These are phyloP conservation scores for Troilus luridus DNA, from an alignment of 2,888 invertebrate genomes.

Conservation along the genomic window DNA sequence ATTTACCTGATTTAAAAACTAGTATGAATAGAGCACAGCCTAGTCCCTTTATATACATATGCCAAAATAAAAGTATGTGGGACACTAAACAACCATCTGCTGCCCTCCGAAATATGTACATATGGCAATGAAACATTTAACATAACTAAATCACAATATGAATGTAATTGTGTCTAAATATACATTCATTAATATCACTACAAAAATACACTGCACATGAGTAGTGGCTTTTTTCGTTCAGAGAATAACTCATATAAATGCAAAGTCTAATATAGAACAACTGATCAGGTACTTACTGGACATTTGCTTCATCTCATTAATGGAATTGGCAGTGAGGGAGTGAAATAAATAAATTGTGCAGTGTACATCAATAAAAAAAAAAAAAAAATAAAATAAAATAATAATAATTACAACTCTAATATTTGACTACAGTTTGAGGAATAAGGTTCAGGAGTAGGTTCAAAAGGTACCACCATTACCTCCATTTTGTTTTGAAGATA, in stretches of 20 bases:
- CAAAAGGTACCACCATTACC: slow-evolving; percentile 18
- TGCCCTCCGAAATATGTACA: slow-evolving; percentile 56
- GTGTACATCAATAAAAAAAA: slow-evolving; percentile 50
- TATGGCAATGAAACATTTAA: slow-evolving; percentile 49
- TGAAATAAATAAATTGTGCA: slow-evolving; percentile 56
- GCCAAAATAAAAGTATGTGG: slow-evolving; percentile 32
- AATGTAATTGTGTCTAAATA: slow-evolving; percentile 52
- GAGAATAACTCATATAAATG: slow-evolving; percentile 47
- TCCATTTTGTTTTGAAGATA: slow-evolving; percentile 53
- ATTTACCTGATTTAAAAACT: slow-evolving; percentile 53
- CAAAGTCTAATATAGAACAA: slow-evolving; percentile 19
- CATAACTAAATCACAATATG: slow-evolving; percentile 56
- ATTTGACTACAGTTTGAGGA: slow-evolving; percentile 35
- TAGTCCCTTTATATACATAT: slow-evolving; percentile 59
- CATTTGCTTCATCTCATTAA: slow-evolving; percentile 8
- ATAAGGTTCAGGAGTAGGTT: neutral
- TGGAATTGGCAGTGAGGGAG: slow-evolving; percentile 46
- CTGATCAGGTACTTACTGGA: slow-evolving; percentile 53
- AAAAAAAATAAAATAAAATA: neutral
- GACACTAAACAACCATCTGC: slow-evolving; percentile 50
- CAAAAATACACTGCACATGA: slow-evolving; percentile 56
- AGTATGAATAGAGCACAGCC: slow-evolving; percentile 56
- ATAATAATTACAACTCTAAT: slow-evolving; percentile 43
- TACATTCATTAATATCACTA: slow-evolving; percentile 56
- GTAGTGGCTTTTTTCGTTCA: neutral